phyloP scores from a whole-genome alignment of 92 coral and sea anemone genomes.

The Epizoanthus scotinus region DNA sequence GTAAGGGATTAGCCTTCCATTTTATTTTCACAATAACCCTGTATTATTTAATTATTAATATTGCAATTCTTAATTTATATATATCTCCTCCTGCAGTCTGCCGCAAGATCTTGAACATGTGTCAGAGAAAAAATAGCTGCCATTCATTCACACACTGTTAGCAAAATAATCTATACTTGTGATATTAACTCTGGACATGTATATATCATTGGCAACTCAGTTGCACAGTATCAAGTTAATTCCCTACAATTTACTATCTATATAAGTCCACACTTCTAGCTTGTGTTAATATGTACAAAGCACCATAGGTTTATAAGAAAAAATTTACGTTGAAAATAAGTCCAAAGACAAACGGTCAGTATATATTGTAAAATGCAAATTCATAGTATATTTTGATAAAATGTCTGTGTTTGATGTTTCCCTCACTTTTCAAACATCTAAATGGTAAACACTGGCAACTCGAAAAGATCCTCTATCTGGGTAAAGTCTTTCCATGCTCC shows the following conservation, averaged over 20 bases:
- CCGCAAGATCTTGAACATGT: constrained; percentile 3
- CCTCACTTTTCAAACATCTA: neutral
- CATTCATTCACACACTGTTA: constrained; percentile 36
- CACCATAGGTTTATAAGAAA: neutral
- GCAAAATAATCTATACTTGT: constrained; percentile 29
- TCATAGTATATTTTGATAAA: neutral
- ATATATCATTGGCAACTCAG: constrained; percentile 31
- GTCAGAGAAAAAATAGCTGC: constrained; percentile 35
- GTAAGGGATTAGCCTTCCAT: neutral
- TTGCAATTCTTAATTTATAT: constrained; percentile 14
- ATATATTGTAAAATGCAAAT: neutral
- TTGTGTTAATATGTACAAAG: constrained; percentile 22
- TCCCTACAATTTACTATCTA: constrained; percentile 20
- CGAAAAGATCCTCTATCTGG: neutral
- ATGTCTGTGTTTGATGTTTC: neutral
- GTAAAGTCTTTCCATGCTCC: too few species aligned
- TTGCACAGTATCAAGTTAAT: constrained; percentile 26
- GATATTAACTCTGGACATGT: constrained; percentile 1
- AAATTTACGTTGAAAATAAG: neutral
- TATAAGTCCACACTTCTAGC: neutral
- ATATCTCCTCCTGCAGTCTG: constrained; percentile 18
- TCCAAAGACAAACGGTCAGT: neutral
- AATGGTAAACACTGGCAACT: neutral
- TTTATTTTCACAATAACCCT: neutral
- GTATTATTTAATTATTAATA: constrained; percentile 22